phyloP scores from a whole-genome alignment of 2,113 vertebrate species.

The Corapipo altera region DNA sequence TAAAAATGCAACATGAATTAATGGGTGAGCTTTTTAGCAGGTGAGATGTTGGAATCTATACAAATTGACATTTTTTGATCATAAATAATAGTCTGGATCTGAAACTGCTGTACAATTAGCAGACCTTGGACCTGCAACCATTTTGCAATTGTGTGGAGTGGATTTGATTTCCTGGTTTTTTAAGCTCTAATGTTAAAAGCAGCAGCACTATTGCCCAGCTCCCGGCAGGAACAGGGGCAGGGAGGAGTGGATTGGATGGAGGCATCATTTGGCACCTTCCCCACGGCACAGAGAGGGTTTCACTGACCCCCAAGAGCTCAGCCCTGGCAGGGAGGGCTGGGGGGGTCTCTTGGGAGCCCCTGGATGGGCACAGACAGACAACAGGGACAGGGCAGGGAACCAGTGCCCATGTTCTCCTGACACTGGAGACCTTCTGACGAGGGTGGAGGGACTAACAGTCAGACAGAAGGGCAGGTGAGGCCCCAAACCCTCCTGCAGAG shows the following conservation, averaged over 20 bases:
- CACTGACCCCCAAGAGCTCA: not conserved
- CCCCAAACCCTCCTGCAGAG: not conserved
- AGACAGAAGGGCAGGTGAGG: not conserved
- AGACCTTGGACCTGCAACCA: not conserved
- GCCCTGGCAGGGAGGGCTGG: not conserved
- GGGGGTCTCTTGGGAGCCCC: not conserved
- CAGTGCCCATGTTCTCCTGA: rapidly evolving
- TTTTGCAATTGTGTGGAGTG: not conserved
- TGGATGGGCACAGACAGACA: not conserved
- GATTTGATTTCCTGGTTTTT: not conserved
- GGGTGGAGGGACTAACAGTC: not conserved
- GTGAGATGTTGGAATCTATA: constrained; percentile 33
- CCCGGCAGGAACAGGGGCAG: not conserved
- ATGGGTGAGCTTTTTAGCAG: constrained; percentile 33
- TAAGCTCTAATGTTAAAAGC: not conserved
- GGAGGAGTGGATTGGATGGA: not conserved
- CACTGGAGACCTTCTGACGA: not conserved
- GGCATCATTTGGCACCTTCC: not conserved
- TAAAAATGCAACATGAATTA: constrained; percentile 54
- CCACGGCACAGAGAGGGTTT: not conserved
- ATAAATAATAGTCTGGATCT: constrained; percentile 43
- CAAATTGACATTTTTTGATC: constrained; percentile 46
- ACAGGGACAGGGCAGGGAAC: not conserved
- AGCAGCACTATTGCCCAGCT: not conserved
- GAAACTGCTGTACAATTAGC: constrained; percentile 27